Conservation (phyloP, 2,797 vertebrate species). For the Crypturellus tataupa region DNA sequence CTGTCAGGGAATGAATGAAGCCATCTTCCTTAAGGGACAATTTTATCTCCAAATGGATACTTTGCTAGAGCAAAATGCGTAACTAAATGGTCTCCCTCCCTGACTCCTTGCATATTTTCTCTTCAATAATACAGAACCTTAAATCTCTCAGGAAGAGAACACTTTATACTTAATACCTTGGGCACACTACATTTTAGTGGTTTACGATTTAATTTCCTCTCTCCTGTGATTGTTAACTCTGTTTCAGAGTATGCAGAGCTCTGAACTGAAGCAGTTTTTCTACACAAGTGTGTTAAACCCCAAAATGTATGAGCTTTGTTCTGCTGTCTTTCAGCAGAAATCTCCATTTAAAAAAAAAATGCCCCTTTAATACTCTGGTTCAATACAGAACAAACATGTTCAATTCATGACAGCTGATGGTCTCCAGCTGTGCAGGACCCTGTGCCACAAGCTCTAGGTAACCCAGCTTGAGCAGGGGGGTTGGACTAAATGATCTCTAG, state of each 20-base stretch:
- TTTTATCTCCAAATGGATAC: not conserved
- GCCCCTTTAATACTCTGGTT: not conserved
- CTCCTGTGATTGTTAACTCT: not conserved
- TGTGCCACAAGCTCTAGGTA: not conserved
- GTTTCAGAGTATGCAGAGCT: not conserved
- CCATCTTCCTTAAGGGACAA: not conserved
- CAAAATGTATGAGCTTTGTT: not conserved
- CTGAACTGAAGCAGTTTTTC: not conserved
- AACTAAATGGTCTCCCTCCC: not conserved
- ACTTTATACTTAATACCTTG: not conserved
- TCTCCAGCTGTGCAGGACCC: not conserved
- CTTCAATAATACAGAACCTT: not conserved
- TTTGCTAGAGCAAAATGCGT: not conserved
- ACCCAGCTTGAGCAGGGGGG: too few relatives aligned
- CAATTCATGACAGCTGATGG: not conserved
- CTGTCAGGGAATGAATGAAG: not conserved
- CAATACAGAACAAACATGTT: not conserved
- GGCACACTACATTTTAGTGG: not conserved
- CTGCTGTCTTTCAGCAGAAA: not conserved
- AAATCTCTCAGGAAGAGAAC: not conserved
- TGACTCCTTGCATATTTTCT: not conserved
- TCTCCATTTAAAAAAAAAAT: not conserved
- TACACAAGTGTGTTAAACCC: not conserved
- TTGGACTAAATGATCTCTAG: too few relatives aligned
- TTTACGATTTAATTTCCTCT: not conserved